These are phyloP conservation scores for Dryobates pubescens DNA, from an alignment of 2,797 vertebrate genomes.

Conservation along the genomic window DNA sequence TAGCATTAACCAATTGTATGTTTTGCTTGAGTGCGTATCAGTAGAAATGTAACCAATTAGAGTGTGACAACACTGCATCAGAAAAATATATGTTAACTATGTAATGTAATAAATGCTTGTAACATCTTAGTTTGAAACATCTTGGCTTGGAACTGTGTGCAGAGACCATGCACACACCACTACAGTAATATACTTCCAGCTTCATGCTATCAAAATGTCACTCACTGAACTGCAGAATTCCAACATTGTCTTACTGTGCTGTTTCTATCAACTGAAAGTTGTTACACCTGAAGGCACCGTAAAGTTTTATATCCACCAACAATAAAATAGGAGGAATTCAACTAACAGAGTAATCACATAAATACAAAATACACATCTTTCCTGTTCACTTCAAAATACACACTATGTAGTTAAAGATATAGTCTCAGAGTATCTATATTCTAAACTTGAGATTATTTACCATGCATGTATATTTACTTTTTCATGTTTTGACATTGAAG, in stretches of 20 bases:
- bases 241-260: neutral
- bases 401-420: neutral
- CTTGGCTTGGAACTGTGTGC: no score
- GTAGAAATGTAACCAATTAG: no score
- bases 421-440: neutral
- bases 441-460: neutral
- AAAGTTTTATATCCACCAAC: neutral
- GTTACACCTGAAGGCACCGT: rapidly evolving
- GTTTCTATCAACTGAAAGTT: neutral
- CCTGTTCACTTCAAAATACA: neutral
- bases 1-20: no score
- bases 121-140: no score
- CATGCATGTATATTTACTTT: neutral
- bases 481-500: neutral
- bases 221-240: neutral
- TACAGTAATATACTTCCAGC: neutral
- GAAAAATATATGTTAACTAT: no score
- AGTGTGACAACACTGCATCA: no score
- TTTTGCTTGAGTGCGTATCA: no score
- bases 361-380: neutral
- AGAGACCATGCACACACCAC: no score
- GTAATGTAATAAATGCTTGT: no score
- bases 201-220: neutral
- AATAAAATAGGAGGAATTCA: neutral
- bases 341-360: rapidly evolving